Conservation (phyloP, 2,113 vertebrate genomes). For the Montifringilla adamsi region DNA sequence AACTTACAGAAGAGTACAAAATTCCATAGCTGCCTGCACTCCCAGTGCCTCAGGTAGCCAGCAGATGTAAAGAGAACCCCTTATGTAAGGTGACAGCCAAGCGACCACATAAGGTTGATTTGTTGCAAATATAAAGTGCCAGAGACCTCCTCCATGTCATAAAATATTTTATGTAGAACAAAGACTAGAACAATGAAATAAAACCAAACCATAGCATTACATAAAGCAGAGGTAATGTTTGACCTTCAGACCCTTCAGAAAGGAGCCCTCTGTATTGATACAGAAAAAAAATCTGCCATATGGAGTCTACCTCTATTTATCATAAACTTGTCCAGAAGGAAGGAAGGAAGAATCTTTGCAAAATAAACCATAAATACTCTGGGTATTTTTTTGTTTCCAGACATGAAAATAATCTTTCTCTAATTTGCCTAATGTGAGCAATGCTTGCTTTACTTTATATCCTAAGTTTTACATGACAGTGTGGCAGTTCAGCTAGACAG, state of each 20-base stretch:
- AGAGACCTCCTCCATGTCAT: background rate
- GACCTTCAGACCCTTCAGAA: background rate
- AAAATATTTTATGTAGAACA: background rate
- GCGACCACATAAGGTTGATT: background rate
- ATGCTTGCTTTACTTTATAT: background rate
- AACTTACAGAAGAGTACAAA: background rate
- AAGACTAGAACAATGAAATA: background rate
- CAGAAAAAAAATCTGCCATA: background rate
- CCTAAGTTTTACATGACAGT: background rate
- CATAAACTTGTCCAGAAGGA: background rate
- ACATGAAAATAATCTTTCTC: background rate
- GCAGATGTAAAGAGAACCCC: background rate
- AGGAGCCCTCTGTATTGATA: background rate
- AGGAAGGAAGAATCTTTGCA: background rate
- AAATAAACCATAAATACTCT: background rate
- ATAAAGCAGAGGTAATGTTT: background rate
- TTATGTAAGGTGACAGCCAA: background rate
- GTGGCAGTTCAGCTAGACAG: background rate
- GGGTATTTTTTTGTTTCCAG: background rate
- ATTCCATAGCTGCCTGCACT: background rate
- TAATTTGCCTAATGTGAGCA: background rate
- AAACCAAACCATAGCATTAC: background rate
- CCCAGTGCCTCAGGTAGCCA: background rate
- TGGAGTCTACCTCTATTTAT: background rate
- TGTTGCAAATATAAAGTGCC: background rate